Conservation (phyloP, 2,113 vertebrate genomes). For the Pomatostomus ruficeps region DNA sequence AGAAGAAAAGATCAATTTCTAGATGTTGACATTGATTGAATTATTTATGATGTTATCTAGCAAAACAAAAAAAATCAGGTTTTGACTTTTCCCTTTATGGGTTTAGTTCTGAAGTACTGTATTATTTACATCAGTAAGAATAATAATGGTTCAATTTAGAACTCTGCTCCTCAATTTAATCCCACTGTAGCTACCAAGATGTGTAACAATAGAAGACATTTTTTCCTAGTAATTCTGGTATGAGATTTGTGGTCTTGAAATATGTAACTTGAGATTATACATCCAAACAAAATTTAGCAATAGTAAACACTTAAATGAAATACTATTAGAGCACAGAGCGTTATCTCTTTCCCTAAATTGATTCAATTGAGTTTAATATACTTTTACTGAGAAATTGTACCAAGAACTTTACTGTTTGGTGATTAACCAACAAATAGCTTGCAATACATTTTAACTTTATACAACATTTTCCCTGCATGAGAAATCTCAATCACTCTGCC, state of each 20-base stretch:
- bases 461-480: neutral
- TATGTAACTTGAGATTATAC: neutral
- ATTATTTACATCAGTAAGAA: neutral
- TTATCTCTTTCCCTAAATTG: neutral
- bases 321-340: neutral
- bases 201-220: neutral
- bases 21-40: neutral
- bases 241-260: neutral
- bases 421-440: neutral
- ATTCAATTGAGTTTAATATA: neutral
- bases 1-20: neutral
- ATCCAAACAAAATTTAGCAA: neutral
- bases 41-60: neutral
- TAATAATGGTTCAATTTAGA: neutral
- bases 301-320: neutral
- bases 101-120: neutral
- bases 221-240: neutral
- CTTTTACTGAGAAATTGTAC: neutral
- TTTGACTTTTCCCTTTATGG: neutral
- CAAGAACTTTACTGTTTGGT: neutral
- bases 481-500: neutral
- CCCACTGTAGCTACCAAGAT: neutral
- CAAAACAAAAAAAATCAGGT: neutral
- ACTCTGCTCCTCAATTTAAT: neutral
- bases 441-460: neutral